These are phyloP conservation scores for Pachyuromys duprasi DNA, from an alignment of 2,797 vertebrate genomes.

Conservation along the genomic window DNA sequence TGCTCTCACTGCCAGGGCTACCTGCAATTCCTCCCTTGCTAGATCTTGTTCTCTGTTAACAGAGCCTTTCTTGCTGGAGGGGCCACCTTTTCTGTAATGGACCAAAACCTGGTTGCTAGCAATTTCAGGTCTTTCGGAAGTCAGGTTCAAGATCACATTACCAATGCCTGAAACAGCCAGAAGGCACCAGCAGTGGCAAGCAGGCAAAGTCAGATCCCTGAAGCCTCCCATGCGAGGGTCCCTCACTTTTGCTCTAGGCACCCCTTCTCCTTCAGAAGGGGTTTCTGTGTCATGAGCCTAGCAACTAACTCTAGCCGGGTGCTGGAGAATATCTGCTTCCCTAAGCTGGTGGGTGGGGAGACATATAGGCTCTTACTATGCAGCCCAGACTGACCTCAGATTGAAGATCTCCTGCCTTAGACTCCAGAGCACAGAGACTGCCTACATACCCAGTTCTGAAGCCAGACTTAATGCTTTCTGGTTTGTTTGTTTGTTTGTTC, in stretches of 20 bases:
- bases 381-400: neutral
- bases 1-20: neutral
- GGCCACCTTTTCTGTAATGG: neutral
- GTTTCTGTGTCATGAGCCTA: neutral
- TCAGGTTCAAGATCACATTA: neutral
- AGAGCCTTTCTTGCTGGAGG: neutral
- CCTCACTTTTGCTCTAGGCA: neutral
- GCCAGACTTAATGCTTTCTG: neutral
- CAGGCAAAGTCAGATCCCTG: neutral
- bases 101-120: neutral
- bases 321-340: neutral
- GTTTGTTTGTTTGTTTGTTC: conserved; percentile 28
- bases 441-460: neutral
- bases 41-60: neutral
- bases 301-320: neutral
- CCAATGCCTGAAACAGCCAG: neutral
- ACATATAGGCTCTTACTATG: neutral
- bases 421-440: neutral
- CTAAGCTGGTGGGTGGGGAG: neutral
- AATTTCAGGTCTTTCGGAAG: neutral
- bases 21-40: neutral
- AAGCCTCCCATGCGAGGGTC: neutral
- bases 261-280: neutral
- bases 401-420: too few species aligned
- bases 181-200: neutral